Evolutionary conservation across 35 echinoderm and acorn worm species (phyloP), one percentile per base, ranked within the genome.

Genomic region (Lytechinus variegatus): DNA sequence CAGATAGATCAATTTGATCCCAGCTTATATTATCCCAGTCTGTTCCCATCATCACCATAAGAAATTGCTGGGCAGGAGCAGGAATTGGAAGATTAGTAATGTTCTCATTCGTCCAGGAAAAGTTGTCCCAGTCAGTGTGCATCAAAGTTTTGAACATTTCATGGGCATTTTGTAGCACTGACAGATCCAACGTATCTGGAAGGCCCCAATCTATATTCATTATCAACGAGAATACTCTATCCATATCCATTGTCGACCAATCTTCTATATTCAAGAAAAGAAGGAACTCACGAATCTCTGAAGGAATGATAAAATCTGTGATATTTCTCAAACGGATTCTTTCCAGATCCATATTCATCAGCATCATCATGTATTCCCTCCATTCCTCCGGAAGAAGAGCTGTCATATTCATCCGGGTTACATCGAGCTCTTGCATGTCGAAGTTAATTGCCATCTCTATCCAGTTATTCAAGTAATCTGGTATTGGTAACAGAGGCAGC

Each of bases 1-100:
- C 10, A 44, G 28, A 44, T 9, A 90, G 88, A 90, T 90, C 88
- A 54, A 90, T 54, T 10, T 44, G 29, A 16, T 54, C 52, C 92
- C 92, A 93, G 53, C 57, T 44, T 0, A 93, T 55, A 19, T 54
- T 93, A 24, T 93, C 13, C 92, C 92, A 93, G 8, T 93, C 54
- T 54, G 53, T 54, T 10, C 92, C 57, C 92, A 93, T 93, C 54
- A 93, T 9, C 92, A 93, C 11, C 13, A 54, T 90, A 3, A 90
- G 16, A 33, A 90, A 90, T 52, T 10, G 88, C 8, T 33, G 33
- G 29, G 52, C 88, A 90, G 28, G 28, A 90, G 29, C 0, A 44
- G 16, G 29, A 44, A 90, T 90, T 28, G 88, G 52, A 54, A 54
- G 29, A 90, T 90, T 54, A 9, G 88, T 90, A 12, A 54, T 52